Conservation (phyloP, 2,888 invertebrate genomes). For the Aphidoletes aphidimyza region DNA sequence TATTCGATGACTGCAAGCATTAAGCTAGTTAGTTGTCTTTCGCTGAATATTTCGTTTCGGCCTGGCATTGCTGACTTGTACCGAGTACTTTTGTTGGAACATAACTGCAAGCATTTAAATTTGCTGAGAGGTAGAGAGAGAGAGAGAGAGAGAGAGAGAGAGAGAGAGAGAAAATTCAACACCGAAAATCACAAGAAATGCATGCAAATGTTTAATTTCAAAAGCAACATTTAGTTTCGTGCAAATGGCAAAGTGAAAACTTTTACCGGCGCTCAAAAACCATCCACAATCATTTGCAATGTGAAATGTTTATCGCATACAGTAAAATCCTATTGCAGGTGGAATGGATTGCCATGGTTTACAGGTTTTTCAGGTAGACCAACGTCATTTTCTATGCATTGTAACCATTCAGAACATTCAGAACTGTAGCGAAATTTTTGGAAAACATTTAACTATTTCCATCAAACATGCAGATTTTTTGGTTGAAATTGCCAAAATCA, state of each 20-base stretch:
- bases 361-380: slow-evolving; percentile 29
- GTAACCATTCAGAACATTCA: not conserved
- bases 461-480: too few species aligned
- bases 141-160: too few species aligned
- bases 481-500: too few species aligned
- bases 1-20: slow-evolving; percentile 26
- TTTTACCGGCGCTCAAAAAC: not conserved
- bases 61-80: too few species aligned
- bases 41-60: not conserved
- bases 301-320: not conserved
- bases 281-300: not conserved
- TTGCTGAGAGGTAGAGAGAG: too few species aligned
- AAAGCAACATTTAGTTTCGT: not conserved
- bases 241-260: not conserved
- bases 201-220: not conserved
- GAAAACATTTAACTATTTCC: too few species aligned
- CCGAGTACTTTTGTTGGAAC: not conserved
- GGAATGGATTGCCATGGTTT: not conserved
- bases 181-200: too few species aligned
- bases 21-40: not conserved
- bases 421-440: too few species aligned
- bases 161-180: too few species aligned
- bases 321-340: not conserved
- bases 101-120: too few species aligned
- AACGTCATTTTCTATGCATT: slow-evolving; percentile 6